These are phyloP conservation scores for Verasper variegatus DNA, from an alignment of 2,113 vertebrate genomes.

Conservation along the genomic window DNA sequence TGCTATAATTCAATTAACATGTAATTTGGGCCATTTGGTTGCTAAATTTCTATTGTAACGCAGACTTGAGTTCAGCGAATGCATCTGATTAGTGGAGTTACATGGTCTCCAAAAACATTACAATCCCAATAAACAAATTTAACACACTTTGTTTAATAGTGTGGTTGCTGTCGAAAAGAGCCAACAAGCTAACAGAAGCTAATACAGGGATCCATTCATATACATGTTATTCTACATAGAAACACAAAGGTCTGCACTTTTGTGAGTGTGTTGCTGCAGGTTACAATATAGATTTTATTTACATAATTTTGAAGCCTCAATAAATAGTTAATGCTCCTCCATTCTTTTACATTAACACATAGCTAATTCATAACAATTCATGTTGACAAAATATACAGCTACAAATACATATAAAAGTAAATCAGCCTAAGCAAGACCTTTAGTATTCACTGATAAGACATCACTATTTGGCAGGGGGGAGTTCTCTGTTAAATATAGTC, in stretches of 20 bases:
- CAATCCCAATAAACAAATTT: background rate
- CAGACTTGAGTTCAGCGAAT: background rate
- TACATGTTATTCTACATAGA: no score
- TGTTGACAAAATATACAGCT: no score
- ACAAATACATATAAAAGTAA: background rate
- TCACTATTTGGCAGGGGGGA: background rate
- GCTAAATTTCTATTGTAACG: slow-evolving; percentile 25
- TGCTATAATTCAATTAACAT: slow-evolving; percentile 57
- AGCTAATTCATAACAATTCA: no score
- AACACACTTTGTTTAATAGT: background rate
- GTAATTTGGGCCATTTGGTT: slow-evolving; percentile 45
- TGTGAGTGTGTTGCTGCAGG: no score
- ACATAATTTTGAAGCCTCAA: no score
- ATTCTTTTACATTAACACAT: no score
- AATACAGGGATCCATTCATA: background rate
- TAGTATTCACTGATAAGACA: background rate
- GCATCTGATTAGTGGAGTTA: slow-evolving; percentile 1
- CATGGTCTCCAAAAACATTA: background rate
- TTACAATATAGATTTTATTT: no score
- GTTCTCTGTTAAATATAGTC: background rate
- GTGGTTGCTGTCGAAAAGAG: background rate
- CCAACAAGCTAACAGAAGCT: background rate
- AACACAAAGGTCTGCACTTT: no score
- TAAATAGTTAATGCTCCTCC: no score
- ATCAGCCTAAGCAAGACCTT: background rate